Conservation (phyloP, 2,797 vertebrate species). For the Petrocephalus schoutedeni region DNA sequence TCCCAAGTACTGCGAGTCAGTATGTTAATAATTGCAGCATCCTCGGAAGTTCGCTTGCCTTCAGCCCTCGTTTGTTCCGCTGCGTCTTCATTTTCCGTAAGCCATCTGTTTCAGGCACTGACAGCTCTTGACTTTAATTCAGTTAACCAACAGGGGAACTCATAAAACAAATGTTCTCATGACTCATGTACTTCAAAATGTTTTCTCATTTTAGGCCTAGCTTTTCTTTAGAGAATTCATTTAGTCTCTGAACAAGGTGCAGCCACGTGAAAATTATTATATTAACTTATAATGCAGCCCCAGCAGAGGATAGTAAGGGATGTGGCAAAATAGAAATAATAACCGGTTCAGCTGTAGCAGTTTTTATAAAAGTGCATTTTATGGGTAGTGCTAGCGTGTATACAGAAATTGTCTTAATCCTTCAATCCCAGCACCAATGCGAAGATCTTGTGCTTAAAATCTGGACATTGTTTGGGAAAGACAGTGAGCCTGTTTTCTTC, state of each 20-base stretch:
- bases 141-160: background rate
- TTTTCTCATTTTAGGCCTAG: background rate
- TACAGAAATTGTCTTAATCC: background rate
- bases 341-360: background rate
- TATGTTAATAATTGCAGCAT: background rate
- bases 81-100: background rate
- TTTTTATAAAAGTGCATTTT: background rate
- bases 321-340: background rate
- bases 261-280: background rate
- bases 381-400: background rate
- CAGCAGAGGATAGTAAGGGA: background rate
- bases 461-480: background rate
- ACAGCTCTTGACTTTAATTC: slow-evolving; percentile 16
- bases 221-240: slow-evolving; percentile 12
- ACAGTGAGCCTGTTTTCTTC: background rate
- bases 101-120: slow-evolving; percentile 18
- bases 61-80: background rate
- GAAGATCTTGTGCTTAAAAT: background rate
- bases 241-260: slow-evolving; percentile 1
- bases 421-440: background rate
- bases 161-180: slow-evolving; percentile 10
- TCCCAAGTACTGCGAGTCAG: background rate
- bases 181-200: background rate
- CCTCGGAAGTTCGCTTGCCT: background rate
- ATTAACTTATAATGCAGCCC: background rate